phyloP scores from a whole-genome alignment of 2,113 vertebrate species.

The Rutilus rutilus region DNA sequence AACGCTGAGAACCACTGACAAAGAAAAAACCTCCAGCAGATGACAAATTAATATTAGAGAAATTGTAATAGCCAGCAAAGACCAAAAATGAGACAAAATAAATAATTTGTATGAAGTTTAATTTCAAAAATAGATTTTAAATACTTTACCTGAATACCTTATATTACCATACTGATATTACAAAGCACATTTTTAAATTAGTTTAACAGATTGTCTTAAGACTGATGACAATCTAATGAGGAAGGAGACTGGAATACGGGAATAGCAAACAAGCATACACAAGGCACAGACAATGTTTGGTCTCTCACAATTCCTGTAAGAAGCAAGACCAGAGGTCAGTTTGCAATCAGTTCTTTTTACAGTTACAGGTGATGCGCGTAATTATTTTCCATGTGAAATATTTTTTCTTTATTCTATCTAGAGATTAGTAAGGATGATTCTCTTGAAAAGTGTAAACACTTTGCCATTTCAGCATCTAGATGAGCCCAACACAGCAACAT shows the following conservation, averaged over 20 bases:
- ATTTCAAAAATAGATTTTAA: conserved; percentile 74
- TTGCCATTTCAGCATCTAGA: not conserved
- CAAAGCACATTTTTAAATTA: conserved; percentile 55
- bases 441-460: not conserved
- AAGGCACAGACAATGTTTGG: conserved; percentile 19
- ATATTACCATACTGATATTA: conserved; percentile 58
- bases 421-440: not conserved
- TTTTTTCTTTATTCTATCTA: not conserved
- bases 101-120: conserved; percentile 68
- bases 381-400: not conserved
- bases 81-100: conserved; percentile 19
- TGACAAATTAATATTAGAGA: not conserved
- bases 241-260: not conserved
- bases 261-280: conserved; percentile 3
- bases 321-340: conserved; percentile 20
- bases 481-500: not conserved
- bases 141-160: conserved; percentile 61
- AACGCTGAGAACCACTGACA: not conserved
- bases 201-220: conserved; percentile 6
- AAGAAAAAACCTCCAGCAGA: not conserved
- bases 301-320: conserved; percentile 10
- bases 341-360: conserved; percentile 2
- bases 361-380: not conserved
- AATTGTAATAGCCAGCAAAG: not conserved
- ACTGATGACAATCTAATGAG: not conserved